Percentiles rank a stretch among this genome's conserved stretches.
These are phyloP conservation scores for Hassar affinis DNA, from an alignment of 2,113 vertebrate species.

Conservation along the genomic window DNA sequence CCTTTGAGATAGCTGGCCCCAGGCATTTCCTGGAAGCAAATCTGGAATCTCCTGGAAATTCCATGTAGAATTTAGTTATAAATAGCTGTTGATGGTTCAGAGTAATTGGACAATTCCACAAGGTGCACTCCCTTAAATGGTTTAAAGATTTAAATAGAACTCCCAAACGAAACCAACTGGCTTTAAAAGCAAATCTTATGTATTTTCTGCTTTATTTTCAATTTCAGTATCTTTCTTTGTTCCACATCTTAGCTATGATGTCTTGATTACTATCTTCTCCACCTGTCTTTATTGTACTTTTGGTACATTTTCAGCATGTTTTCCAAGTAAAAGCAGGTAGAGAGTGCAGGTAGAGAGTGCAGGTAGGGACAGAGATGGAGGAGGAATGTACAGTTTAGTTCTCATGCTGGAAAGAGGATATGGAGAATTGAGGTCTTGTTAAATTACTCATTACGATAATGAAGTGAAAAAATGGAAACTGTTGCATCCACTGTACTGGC, in stretches of 20 bases:
- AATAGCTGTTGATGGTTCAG: background rate
- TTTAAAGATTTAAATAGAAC: background rate
- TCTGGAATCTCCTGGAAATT: too few species aligned
- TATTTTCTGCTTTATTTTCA: background rate
- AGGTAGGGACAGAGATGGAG: background rate
- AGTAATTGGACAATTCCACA: background rate
- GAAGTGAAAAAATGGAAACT: background rate
- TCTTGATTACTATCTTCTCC: slow-evolving; percentile 2
- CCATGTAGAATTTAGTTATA: background rate
- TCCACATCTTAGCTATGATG: background rate
- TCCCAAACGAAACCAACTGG: background rate
- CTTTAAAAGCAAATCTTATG: background rate
- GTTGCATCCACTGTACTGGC: slow-evolving; percentile 37
- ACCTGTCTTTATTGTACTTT: slow-evolving; percentile 31
- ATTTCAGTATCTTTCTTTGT: background rate
- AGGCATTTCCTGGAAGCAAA: slow-evolving; percentile 11
- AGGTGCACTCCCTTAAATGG: background rate
- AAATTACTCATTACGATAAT: background rate
- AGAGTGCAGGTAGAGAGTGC: background rate
- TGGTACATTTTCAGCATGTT: background rate
- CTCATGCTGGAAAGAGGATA: background rate
- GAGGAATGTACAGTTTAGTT: background rate
- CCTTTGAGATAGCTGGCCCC: slow-evolving; percentile 17
- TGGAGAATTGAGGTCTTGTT: background rate
- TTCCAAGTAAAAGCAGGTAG: slow-evolving; percentile 6